Conservation (phyloP, 2,888 invertebrate genomes). For the Junonia oenone region DNA sequence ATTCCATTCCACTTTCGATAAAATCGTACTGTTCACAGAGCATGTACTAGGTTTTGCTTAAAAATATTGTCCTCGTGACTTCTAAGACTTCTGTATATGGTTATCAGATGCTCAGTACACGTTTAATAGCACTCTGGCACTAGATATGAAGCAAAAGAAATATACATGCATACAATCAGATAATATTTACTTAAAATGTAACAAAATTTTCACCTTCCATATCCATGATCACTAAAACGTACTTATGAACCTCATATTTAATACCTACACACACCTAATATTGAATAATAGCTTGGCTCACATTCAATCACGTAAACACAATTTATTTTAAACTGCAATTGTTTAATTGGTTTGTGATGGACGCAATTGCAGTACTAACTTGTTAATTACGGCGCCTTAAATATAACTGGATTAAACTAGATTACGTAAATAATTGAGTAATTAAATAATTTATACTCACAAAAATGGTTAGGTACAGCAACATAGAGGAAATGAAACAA, state of each 20-base stretch:
- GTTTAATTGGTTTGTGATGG: not conserved
- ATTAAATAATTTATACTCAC: not conserved
- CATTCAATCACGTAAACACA: not conserved
- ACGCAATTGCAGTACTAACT: not conserved
- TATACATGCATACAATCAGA: not conserved
- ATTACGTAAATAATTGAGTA: not conserved
- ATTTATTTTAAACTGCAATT: not conserved
- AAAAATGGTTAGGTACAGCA: not conserved
- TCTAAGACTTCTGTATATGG: conserved; percentile 32
- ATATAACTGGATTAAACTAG: not conserved
- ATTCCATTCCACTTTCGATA: conserved; percentile 44
- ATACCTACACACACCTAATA: not conserved
- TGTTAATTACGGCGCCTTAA: not conserved
- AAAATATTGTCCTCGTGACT: conserved; percentile 21
- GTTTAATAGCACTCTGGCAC: conserved; percentile 55
- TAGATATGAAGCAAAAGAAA: conserved; percentile 37
- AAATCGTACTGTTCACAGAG: conserved; percentile 35
- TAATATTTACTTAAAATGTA: not conserved
- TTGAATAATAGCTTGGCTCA: not conserved
- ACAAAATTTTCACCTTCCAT: not conserved
- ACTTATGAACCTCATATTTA: not conserved
- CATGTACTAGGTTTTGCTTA: conserved; percentile 24
- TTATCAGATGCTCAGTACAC: conserved; percentile 35
- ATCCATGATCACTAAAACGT: not conserved
- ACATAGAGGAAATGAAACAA: not conserved